Evolutionary conservation across 2,797 vertebrate species (phyloP).

Genomic region (Centroberyx gerrardi): DNA sequence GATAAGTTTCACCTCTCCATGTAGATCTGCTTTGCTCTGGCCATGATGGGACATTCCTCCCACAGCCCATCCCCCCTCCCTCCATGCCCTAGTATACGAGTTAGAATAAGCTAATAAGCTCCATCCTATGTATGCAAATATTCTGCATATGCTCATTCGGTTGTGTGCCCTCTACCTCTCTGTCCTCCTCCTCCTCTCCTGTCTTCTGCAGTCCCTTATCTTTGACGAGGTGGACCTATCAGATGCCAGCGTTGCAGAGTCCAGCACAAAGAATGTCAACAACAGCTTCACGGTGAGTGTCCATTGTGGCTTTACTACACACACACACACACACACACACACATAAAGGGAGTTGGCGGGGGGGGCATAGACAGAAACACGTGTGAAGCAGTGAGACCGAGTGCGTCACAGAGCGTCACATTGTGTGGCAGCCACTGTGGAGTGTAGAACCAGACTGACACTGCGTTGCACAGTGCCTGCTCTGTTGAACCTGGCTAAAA

Average conservation of each 20-base stretch:
- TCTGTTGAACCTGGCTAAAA: neutral
- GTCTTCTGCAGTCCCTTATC: slow-evolving; percentile 92
- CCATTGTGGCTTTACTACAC: slow-evolving; percentile 30
- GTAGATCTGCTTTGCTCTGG: slow-evolving; percentile 51
- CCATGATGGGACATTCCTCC: slow-evolving; percentile 6
- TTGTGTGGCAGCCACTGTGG: neutral
- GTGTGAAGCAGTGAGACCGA: neutral
- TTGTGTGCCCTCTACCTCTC: slow-evolving; percentile 2
- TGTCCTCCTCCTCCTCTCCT: slow-evolving; percentile 4
- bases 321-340: neutral
- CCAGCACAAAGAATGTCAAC: slow-evolving; percentile 99
- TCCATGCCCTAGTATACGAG: slow-evolving; percentile 10
- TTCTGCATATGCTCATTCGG: slow-evolving; percentile 27
- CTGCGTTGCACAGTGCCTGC: neutral
- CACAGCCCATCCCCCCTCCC: slow-evolving; percentile 22
- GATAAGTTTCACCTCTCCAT: slow-evolving; percentile 22
- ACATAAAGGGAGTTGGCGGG: neutral
- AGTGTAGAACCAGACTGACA: neutral
- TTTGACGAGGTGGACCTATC: slow-evolving; percentile 99
- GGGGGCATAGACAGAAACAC: neutral
- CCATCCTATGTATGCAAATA: too few relatives aligned
- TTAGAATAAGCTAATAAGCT: slow-evolving; percentile 26
- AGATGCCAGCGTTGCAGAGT: slow-evolving; percentile 98
- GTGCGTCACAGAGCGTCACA: neutral
- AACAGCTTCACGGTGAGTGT: slow-evolving; percentile 98